Conservation (phyloP, 2,888 invertebrate genomes). For the Pheosia gnoma region DNA sequence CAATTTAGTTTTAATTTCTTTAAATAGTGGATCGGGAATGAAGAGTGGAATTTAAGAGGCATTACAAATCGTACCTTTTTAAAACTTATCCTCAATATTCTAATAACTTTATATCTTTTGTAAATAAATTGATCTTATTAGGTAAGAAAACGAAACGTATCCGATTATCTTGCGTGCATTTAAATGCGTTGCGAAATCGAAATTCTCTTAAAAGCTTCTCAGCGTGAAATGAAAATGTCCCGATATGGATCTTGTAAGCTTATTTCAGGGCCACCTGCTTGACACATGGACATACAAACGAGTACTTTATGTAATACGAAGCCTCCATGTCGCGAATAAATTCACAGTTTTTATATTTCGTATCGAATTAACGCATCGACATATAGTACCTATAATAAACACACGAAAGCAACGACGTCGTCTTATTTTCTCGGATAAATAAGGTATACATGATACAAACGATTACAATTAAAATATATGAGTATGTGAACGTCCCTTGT, state of each 20-base stretch:
- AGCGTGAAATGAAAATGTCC: conserved; percentile 67
- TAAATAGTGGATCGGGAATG: conserved; percentile 35
- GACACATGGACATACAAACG: conserved; percentile 68
- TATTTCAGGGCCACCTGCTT: conserved; percentile 69
- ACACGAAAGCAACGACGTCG: conserved; percentile 47
- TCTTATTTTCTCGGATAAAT: conserved; percentile 52
- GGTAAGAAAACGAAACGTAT: conserved; percentile 41
- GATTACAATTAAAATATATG: conserved; percentile 45
- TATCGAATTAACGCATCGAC: conserved; percentile 65
- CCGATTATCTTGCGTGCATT: conserved; percentile 62
- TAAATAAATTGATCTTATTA: conserved; percentile 51
- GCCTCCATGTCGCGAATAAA: conserved; percentile 65
- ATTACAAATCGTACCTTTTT: conserved; percentile 32
- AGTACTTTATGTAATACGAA: conserved; percentile 67
- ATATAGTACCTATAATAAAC: conserved; percentile 39
- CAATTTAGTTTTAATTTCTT: conserved; percentile 46
- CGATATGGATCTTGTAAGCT: conserved; percentile 55
- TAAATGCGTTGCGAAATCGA: conserved; percentile 65
- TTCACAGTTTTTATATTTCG: conserved; percentile 72
- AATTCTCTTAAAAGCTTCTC: conserved; percentile 60
- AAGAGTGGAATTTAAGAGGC: conserved; percentile 37
- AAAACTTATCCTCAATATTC: conserved; percentile 33
- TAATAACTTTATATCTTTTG: conserved; percentile 58
- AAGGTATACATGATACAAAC: conserved; percentile 36
- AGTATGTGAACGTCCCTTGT: conserved; percentile 36